phyloP scores from a whole-genome alignment of 2,888 invertebrate genomes.

The Limnephilus marmoratus region DNA sequence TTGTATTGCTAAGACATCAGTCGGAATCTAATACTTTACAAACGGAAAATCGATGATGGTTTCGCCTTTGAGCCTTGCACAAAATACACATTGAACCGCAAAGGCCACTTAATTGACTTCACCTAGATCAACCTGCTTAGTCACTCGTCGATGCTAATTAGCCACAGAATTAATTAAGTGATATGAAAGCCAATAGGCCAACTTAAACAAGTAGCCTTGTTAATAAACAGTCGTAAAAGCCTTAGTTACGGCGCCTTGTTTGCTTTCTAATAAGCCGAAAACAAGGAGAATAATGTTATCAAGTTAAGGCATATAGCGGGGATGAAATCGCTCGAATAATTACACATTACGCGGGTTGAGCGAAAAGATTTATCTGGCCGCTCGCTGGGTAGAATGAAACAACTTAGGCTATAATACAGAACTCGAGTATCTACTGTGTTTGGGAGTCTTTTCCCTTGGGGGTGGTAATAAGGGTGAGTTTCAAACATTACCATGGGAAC shows the following conservation, averaged over 20 bases:
- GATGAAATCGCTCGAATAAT: slow-evolving; percentile 5
- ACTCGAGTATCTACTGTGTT: not conserved
- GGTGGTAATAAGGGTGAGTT: not conserved
- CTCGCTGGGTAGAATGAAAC: not conserved
- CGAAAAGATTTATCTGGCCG: slow-evolving; percentile 10
- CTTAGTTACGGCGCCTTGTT: not conserved
- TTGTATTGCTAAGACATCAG: too few species aligned
- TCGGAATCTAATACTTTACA: too few species aligned
- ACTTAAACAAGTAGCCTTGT: not conserved
- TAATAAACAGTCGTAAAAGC: not conserved
- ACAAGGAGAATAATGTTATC: not conserved
- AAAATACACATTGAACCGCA: not conserved
- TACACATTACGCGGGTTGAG: slow-evolving; percentile 36
- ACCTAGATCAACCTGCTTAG: not conserved
- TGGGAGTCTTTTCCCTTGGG: not conserved
- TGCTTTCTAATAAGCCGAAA: slow-evolving; percentile 23
- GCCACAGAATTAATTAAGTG: not conserved
- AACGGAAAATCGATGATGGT: too few species aligned
- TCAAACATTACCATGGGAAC: not conserved
- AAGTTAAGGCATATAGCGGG: not conserved
- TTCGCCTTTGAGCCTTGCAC: too few species aligned
- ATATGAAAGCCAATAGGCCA: not conserved
- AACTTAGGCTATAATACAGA: not conserved
- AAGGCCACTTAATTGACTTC: not conserved
- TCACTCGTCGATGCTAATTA: not conserved